Evolutionary conservation across 2,113 vertebrate species (phyloP), one percentile per base, ranked within the genome.

Genomic region (Pterocles burchelli): DNA sequence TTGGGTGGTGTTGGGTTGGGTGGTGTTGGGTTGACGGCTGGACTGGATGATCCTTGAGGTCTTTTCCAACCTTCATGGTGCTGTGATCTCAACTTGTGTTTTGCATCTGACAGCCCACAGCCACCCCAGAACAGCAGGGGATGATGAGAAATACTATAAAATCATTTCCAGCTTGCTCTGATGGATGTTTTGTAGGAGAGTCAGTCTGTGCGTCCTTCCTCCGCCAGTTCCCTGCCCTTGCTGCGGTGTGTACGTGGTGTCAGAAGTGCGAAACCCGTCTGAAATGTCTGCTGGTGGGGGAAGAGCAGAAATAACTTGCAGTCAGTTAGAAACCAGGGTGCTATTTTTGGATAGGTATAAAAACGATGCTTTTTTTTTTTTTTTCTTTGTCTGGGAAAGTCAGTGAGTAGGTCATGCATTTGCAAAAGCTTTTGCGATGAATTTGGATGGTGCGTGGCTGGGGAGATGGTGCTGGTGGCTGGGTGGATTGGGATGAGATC

Each of bases 381-480:
- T 7, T 9, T 14, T 11, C 17, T 46, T 28, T 19, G 10, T 34
- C 61, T 78, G 4, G 2, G 73, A 6, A 34, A 45, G 48, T 14
- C n/a, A 28, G 57, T 2, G 51, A 31, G 31, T 6, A 25, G 41
- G 25, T 48, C 67, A 6, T 4, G 4, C 5, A 1, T 49, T 20
- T 14, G 58, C 3, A 31, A 31, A 43, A 36, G 33, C 7, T 57
- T 73, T 78, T 52, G 21, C 45, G 9, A 5, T 25, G 9, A 3
- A 7, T 20, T 38, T 20, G 0, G 7, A 1, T 11, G 4, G 57
- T 2, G 4, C 12, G 57, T 34, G 34, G 45, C 49, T 24, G 59
- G 22, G 31, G 34, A 13, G 63, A 41, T 41, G 41, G 41, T 41
- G 41, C 41, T 5, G 41, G 41, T 41, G 38, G 38, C 9, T 41